Percentiles rank a stretch among this genome's conserved stretches.
Conservation (phyloP, 2,797 vertebrate species). For the Avahi laniger region DNA sequence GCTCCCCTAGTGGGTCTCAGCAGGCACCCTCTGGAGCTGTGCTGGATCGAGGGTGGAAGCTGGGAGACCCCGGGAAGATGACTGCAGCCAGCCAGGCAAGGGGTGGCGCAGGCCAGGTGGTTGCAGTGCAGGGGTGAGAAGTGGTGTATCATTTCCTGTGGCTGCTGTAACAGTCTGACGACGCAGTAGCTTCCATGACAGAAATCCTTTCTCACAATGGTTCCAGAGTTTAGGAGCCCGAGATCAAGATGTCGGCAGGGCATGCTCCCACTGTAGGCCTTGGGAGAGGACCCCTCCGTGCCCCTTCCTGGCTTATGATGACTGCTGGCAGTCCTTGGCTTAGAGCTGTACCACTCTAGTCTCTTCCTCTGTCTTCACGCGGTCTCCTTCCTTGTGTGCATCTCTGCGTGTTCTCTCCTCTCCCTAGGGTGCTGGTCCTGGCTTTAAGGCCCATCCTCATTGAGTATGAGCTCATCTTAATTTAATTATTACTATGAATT, state of each 20-base stretch:
- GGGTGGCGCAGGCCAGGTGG: neutral
- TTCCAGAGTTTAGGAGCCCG: neutral
- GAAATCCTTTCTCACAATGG: neutral
- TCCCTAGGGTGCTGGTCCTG: neutral
- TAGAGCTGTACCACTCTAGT: neutral
- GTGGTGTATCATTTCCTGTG: neutral
- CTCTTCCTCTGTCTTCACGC: neutral
- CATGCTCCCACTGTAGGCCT: neutral
- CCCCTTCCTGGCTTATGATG: neutral
- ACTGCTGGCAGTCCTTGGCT: neutral
- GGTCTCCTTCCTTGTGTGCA: neutral
- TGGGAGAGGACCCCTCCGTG: neutral
- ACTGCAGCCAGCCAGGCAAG: neutral
- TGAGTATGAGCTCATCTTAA: neutral
- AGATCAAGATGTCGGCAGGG: neutral
- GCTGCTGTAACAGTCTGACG: neutral
- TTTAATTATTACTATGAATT: neutral
- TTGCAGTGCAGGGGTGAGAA: rapidly evolving
- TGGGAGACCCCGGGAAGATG: neutral
- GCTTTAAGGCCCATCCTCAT: neutral
- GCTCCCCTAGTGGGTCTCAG: too few relatives aligned
- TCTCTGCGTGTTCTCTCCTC: neutral
- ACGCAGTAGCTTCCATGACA: neutral
- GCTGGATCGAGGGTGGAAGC: neutral
- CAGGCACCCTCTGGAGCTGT: neutral